These are phyloP conservation scores for Vireo altiloquus DNA, from an alignment of 2,113 vertebrate genomes.

Conservation along the genomic window DNA sequence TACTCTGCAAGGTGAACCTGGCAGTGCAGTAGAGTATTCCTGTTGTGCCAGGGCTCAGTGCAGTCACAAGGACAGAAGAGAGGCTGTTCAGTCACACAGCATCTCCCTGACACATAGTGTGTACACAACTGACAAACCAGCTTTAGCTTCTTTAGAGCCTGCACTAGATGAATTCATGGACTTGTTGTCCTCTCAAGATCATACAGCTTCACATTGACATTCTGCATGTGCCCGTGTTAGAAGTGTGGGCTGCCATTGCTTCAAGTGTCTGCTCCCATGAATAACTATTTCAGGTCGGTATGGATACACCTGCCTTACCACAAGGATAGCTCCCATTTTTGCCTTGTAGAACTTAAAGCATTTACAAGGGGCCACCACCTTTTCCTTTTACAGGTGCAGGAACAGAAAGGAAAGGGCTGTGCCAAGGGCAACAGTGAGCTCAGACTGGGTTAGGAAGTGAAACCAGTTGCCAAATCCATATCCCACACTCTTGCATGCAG, in stretches of 20 bases:
- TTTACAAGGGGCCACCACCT: not conserved
- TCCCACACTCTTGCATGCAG: not conserved
- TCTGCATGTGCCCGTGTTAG: not conserved
- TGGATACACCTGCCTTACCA: not conserved
- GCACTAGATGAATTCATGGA: not conserved
- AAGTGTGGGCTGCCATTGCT: not conserved
- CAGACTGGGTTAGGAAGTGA: not conserved
- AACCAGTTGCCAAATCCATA: not conserved
- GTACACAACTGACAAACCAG: not conserved
- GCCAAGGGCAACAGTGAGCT: not conserved
- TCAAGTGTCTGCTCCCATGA: not conserved
- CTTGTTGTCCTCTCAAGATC: not conserved
- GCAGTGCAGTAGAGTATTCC: not conserved
- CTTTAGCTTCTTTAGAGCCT: not conserved
- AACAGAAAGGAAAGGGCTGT: not conserved
- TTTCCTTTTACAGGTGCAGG: not conserved
- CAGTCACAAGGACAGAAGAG: not conserved
- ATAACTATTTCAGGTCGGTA: not conserved
- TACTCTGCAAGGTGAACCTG: constrained; percentile 2
- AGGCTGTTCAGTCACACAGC: not conserved
- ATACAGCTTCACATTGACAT: fast-evolving
- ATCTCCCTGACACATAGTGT: not conserved
- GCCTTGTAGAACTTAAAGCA: not conserved
- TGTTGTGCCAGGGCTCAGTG: not conserved
- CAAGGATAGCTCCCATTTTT: not conserved